Evolutionary conservation across 1,140 invertebrate species (phyloP).

Genomic region (Panagrolaimus sp.): DNA sequence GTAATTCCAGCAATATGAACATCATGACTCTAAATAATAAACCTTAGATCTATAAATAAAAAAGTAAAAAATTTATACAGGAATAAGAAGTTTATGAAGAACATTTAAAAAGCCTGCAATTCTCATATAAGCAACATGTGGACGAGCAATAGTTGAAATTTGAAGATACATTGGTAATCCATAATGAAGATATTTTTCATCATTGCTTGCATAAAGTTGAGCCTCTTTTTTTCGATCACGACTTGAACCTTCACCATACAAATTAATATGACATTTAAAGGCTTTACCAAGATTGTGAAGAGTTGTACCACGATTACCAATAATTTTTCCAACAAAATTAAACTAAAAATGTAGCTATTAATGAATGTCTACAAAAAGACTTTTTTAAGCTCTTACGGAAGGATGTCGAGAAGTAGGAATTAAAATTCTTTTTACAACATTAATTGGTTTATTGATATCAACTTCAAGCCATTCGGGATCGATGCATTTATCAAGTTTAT

Average conservation of each 20-base stretch:
- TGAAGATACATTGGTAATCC: slow-evolving; percentile 17
- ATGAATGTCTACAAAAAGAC: too few species aligned
- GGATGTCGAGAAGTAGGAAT: slow-evolving; percentile 45
- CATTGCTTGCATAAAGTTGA: slow-evolving; percentile 8
- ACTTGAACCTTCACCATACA: slow-evolving; percentile 12
- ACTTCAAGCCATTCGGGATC: slow-evolving; percentile 48
- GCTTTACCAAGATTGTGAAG: slow-evolving; percentile 18
- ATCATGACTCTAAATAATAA: not conserved
- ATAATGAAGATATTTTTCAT: slow-evolving; percentile 17
- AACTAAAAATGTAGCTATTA: not conserved
- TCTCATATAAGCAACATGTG: slow-evolving; percentile 23
- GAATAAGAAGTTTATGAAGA: slow-evolving; percentile 12
- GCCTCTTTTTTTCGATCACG: slow-evolving; percentile 16
- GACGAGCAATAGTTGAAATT: slow-evolving; percentile 17
- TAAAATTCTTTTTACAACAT: slow-evolving; percentile 20
- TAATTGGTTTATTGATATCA: slow-evolving; percentile 42
- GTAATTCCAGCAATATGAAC: slow-evolving; percentile 6
- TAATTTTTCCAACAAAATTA: slow-evolving; percentile 62
- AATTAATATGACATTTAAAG: slow-evolving; percentile 19
- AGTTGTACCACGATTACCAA: slow-evolving; percentile 71
- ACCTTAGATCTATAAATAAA: not conserved
- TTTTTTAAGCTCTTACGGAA: too few species aligned
- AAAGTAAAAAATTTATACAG: slow-evolving; percentile 8
- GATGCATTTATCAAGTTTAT: slow-evolving; percentile 16
- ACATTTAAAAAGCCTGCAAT: slow-evolving; percentile 20